These are phyloP conservation scores for Syrista parreyssii DNA, from an alignment of 2,888 invertebrate genomes.

Conservation along the genomic window DNA sequence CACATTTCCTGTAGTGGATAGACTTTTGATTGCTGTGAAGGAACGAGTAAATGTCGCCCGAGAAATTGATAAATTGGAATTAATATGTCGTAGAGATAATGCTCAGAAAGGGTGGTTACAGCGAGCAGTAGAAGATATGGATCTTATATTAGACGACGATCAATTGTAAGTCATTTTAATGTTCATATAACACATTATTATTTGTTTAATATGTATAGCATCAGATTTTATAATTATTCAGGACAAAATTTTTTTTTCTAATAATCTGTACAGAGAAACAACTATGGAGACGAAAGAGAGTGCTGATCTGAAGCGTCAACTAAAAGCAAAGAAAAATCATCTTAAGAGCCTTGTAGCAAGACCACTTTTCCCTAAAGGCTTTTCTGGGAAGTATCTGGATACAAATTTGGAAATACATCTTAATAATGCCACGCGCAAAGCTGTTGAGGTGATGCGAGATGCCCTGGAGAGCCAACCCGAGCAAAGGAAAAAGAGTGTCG, in stretches of 20 bases:
- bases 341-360: slow-evolving; percentile 69
- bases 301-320: slow-evolving; percentile 66
- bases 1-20: slow-evolving; percentile 80
- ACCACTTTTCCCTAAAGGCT: slow-evolving; percentile 76
- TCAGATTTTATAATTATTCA: not conserved
- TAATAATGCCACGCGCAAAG: slow-evolving; percentile 58
- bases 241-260: slow-evolving; percentile 13
- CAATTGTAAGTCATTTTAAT: slow-evolving; percentile 50
- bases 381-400: slow-evolving; percentile 74
- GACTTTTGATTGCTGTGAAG: slow-evolving; percentile 74
- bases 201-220: not conserved
- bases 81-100: slow-evolving; percentile 73
- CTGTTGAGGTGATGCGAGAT: slow-evolving; percentile 71
- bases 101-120: slow-evolving; percentile 87
- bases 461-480: slow-evolving; percentile 62
- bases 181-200: not conserved
- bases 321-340: slow-evolving; percentile 69
- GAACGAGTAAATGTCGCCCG: slow-evolving; percentile 81
- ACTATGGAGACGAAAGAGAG: slow-evolving; percentile 57
- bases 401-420: slow-evolving; percentile 54
- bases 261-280: slow-evolving; percentile 41
- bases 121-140: slow-evolving; percentile 89
- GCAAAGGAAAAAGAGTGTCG: slow-evolving; percentile 36
- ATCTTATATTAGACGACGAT: slow-evolving; percentile 88
- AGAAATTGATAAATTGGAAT: slow-evolving; percentile 82